These are phyloP conservation scores for Vulpes lagopus DNA, from an alignment of 2,113 vertebrate genomes.

Conservation along the genomic window DNA sequence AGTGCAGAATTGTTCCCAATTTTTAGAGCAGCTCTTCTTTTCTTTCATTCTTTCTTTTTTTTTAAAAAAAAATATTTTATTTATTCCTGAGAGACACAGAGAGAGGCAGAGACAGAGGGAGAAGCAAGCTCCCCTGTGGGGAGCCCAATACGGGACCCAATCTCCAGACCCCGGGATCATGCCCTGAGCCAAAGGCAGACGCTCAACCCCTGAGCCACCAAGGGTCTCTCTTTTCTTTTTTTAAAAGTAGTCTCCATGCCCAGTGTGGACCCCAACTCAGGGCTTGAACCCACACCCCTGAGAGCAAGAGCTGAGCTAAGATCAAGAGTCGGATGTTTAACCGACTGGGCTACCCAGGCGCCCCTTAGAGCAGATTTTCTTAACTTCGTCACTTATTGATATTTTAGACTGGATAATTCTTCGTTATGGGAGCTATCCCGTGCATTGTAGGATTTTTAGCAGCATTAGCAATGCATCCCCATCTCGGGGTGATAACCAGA, in stretches of 20 bases:
- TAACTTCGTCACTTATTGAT: rapidly evolving
- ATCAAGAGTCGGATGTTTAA: background rate
- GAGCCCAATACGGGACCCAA: too few relatives aligned
- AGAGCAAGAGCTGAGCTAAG: background rate
- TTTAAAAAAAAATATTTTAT: too few relatives aligned
- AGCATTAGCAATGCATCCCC: too few relatives aligned
- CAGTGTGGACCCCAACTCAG: background rate
- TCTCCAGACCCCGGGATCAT: too few relatives aligned
- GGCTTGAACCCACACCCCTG: background rate
- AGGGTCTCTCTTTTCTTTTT: too few relatives aligned
- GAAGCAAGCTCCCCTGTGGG: too few relatives aligned
- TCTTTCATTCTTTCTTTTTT: background rate
- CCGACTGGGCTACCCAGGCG: too few relatives aligned
- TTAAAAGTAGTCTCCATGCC: background rate
- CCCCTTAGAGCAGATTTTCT: background rate
- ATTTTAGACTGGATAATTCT: background rate
- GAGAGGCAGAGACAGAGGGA: too few relatives aligned
- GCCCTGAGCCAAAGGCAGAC: too few relatives aligned
- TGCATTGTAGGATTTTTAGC: background rate
- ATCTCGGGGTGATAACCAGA: background rate
- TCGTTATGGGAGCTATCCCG: background rate
- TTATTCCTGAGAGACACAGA: too few relatives aligned
- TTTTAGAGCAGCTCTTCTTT: background rate
- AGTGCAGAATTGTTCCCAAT: rapidly evolving
- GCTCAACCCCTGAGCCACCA: too few relatives aligned